Percentiles rank a stretch among this genome's conserved stretches.
Conservation (phyloP, 2,888 invertebrate genomes). For the Hermodice carunculata region DNA sequence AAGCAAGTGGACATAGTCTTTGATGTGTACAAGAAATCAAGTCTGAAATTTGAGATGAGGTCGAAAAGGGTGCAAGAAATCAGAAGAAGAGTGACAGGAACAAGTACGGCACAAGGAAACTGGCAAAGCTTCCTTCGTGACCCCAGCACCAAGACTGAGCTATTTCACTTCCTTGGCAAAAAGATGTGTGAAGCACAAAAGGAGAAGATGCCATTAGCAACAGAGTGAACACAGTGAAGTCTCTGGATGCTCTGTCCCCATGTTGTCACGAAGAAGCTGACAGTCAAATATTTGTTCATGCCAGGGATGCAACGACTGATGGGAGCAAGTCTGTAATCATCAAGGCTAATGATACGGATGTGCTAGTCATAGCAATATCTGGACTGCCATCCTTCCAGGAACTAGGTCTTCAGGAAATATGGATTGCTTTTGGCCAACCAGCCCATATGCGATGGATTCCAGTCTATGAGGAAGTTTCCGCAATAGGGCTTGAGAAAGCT, state of each 20-base stretch:
- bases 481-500: slow-evolving; percentile 34
- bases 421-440: slow-evolving; percentile 40
- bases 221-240: not conserved
- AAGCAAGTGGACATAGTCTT: slow-evolving; percentile 17
- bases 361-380: slow-evolving; percentile 21
- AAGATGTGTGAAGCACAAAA: slow-evolving; percentile 22
- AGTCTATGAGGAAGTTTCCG: slow-evolving; percentile 30
- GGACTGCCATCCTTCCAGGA: slow-evolving; percentile 11
- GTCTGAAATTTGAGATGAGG: slow-evolving; percentile 14
- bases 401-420: slow-evolving; percentile 31
- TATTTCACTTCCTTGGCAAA: slow-evolving; percentile 33
- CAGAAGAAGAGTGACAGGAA: too few species aligned
- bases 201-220: slow-evolving; percentile 6
- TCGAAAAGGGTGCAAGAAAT: too few species aligned
- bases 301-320: slow-evolving; percentile 12
- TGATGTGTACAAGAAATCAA: slow-evolving; percentile 7
- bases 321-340: slow-evolving; percentile 22
- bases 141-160: too few species aligned
- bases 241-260: too few species aligned
- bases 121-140: slow-evolving; percentile 28
- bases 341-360: slow-evolving; percentile 17
- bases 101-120: slow-evolving; percentile 33
- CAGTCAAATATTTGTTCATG: slow-evolving; percentile 31
- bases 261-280: too few species aligned
- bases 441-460: slow-evolving; percentile 34